Base-by-base conservation (phyloP, 1,140 invertebrate species). In the Penaeus japonicus region DNA sequence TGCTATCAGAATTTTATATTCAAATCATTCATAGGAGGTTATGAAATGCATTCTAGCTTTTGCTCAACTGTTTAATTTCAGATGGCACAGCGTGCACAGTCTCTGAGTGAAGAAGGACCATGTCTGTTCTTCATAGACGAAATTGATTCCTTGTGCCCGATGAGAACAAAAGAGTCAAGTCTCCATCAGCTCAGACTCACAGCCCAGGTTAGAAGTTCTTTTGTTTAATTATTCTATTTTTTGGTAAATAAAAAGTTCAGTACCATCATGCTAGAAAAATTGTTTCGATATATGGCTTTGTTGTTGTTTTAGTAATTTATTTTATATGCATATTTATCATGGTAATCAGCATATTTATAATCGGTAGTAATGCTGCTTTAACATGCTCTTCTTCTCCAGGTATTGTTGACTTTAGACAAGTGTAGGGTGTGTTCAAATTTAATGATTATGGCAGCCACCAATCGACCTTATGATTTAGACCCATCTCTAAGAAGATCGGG, bases 101-200 rank as follows among this genome's bases (percentile, higher is more conserved):
- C 20, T 5, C 57, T 88, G 39, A 88, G 87, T 59, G 87, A 88
- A 54, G 87, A 88, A 77, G 87, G 87, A n/a, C 87, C 87, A 4
- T 88, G 87, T 62, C 47, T 88, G 30, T 83, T 88, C 30, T 88
- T 88, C 54, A 77, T 88, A 24, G 87, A 88, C 47, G 87, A 88
- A 65, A 84, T 88, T 24, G 87, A 88, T 27, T 73, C 78, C 12
- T 54, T 88, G 7, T 88, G 87, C 30, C 87, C 65, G 12, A 32
- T 75, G 7, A 55, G 87, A 62, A 84, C 80, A 35, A 62, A 55
- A 30, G 80, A 88, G 17, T 73, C 80, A 7, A 77, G 59, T 83
- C 59, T 83, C 54, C 39, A 47, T 47, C 39, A 79, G 47, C 77
- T 54, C 18, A 35, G 77, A 53, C 77, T 79, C 18, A 53, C 77